These are phyloP conservation scores for Drosophila borborema DNA, from an alignment of 2,888 invertebrate genomes.

Conservation along the genomic window DNA sequence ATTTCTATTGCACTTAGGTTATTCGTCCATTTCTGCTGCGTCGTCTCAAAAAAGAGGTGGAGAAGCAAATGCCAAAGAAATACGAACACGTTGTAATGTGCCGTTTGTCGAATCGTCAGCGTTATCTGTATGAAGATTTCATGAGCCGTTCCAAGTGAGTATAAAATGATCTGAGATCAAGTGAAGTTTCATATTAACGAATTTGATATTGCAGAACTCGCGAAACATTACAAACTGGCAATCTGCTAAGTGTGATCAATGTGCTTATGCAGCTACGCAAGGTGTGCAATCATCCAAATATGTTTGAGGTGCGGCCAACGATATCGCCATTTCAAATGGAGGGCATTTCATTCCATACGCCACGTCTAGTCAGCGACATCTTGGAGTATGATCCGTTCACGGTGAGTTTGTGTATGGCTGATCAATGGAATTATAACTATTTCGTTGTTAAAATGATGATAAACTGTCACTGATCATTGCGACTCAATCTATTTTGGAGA, in stretches of 20 bases:
- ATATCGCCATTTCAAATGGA: conserved; percentile 96
- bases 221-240: conserved; percentile 96
- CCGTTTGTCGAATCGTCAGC: conserved; percentile 96
- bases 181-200: not conserved
- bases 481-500: conserved; percentile 83
- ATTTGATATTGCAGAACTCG: conserved; percentile 89
- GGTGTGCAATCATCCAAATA: conserved; percentile 99
- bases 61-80: conserved; percentile 98
- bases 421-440: not conserved
- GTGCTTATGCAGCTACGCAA: conserved; percentile 98
- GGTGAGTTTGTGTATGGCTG: conserved; percentile 85
- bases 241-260: conserved; percentile 97
- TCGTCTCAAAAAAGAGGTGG: conserved; percentile 96
- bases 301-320: conserved; percentile 98
- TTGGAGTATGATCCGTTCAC: conserved; percentile 91
- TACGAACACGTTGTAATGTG: conserved; percentile 98
- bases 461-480: conserved; percentile 83
- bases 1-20: conserved; percentile 86
- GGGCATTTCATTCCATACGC: conserved; percentile 89
- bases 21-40: conserved; percentile 96
- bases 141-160: conserved; percentile 97
- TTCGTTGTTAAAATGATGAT: conserved; percentile 76
- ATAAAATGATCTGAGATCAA: not conserved
- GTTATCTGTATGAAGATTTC: conserved; percentile 99
- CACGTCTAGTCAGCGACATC: conserved; percentile 90